These are phyloP conservation scores for Chiloscyllium punctatum DNA, from an alignment of 2,797 vertebrate genomes.

Conservation along the genomic window DNA sequence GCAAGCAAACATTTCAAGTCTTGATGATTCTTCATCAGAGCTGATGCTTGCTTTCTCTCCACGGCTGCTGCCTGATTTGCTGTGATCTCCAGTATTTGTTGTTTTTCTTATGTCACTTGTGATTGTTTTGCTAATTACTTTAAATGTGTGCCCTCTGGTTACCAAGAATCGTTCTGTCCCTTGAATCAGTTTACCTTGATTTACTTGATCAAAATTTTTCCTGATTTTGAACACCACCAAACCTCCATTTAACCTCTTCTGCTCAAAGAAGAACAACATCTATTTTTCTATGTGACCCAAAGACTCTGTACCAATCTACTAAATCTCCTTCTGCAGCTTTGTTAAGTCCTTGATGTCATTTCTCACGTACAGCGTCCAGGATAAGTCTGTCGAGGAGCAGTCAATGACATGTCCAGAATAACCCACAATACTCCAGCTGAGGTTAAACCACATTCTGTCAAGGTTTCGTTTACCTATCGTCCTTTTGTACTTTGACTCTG, in stretches of 20 bases:
- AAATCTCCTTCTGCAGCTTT: background rate
- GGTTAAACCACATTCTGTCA: background rate
- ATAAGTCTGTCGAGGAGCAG: too few species aligned
- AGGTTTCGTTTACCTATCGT: background rate
- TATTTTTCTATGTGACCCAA: background rate
- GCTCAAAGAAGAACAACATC: background rate
- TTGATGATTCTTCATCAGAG: too few species aligned
- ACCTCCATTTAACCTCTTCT: background rate
- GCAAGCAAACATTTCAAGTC: too few species aligned
- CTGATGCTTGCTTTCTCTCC: too few species aligned
- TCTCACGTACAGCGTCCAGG: background rate
- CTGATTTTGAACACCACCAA: background rate
- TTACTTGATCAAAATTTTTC: background rate
- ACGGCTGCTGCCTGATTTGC: too few species aligned
- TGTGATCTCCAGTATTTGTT: too few species aligned
- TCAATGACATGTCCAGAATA: background rate
- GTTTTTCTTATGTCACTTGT: background rate
- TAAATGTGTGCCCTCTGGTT: background rate
- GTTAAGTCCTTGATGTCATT: background rate
- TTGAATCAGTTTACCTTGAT: background rate
- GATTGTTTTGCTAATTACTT: background rate
- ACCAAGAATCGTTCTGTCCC: background rate
- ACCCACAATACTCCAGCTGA: background rate
- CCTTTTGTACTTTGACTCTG: background rate
- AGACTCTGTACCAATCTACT: background rate